phyloP scores from a whole-genome alignment of 2,888 invertebrate species.

The Dione juno region DNA sequence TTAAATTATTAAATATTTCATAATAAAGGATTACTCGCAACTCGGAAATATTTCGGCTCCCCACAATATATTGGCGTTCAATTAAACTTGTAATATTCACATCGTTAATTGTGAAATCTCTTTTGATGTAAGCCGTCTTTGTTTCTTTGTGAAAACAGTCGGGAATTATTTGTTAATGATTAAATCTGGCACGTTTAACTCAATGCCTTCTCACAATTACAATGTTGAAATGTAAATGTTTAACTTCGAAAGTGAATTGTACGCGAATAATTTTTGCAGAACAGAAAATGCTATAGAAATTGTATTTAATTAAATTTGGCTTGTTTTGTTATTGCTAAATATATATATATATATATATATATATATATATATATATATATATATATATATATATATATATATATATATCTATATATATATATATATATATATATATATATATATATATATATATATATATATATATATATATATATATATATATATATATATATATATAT shows the following conservation, averaged over 20 bases:
- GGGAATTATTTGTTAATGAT: conserved; percentile 37
- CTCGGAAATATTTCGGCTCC: conserved; percentile 39
- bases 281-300: conserved; percentile 25
- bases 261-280: conserved; percentile 32
- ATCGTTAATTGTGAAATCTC: conserved; percentile 44
- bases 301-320: conserved; percentile 34
- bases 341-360: too few relatives aligned
- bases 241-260: conserved; percentile 30
- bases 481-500: too few relatives aligned
- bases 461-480: too few relatives aligned
- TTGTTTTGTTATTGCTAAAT: conserved; percentile 37
- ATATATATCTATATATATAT: too few relatives aligned
- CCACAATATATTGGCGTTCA: conserved; percentile 31
- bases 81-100: conserved; percentile 34
- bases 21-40: conserved; percentile 62
- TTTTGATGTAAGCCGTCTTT: conserved; percentile 48
- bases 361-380: too few relatives aligned
- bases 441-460: too few relatives aligned
- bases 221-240: conserved; percentile 37
- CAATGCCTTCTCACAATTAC: conserved; percentile 34
- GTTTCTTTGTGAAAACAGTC: conserved; percentile 34
- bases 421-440: too few relatives aligned
- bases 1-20: conserved; percentile 70
- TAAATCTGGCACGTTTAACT: conserved; percentile 34
- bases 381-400: too few relatives aligned